Percentiles rank a stretch among this genome's conserved stretches.
Evolutionary conservation across 2,113 vertebrate species (phyloP).

Genomic region (Psilopsiagon aymara): DNA sequence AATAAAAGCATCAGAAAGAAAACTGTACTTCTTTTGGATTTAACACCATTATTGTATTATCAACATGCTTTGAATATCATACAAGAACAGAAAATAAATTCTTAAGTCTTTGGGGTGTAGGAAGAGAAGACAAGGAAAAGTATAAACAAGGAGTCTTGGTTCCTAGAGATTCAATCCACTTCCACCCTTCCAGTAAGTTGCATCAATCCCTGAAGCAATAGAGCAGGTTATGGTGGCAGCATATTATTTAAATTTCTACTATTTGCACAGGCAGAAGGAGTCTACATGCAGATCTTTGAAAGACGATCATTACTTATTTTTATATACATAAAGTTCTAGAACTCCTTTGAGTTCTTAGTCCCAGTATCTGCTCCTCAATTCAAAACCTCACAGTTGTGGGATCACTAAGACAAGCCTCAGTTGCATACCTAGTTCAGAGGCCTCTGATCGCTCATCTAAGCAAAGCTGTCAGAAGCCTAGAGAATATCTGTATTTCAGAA

Average conservation of each 20-base stretch:
- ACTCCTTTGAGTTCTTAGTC: not conserved
- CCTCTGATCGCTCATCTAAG: not conserved
- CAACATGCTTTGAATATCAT: not conserved
- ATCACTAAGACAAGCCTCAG: not conserved
- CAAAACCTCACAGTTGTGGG: not conserved
- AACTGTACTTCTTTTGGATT: not conserved
- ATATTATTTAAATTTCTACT: not conserved
- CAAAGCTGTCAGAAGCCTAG: not conserved
- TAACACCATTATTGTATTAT: not conserved
- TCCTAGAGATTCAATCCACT: not conserved
- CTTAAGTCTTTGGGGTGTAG: not conserved
- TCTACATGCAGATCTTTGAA: not conserved
- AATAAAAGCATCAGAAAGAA: not conserved
- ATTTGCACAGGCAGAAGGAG: not conserved
- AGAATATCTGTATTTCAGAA: not conserved
- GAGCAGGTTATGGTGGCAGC: not conserved
- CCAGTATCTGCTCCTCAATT: not conserved
- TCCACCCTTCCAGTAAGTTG: not conserved
- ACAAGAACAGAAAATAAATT: not conserved
- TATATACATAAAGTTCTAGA: not conserved
- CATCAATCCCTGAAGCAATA: not conserved
- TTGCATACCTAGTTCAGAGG: not conserved
- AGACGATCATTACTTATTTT: not conserved
- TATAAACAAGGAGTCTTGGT: not conserved
- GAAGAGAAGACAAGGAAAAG: not conserved